phyloP scores from a whole-genome alignment of 2,113 vertebrate species.

The Puntigrus tetrazona region DNA sequence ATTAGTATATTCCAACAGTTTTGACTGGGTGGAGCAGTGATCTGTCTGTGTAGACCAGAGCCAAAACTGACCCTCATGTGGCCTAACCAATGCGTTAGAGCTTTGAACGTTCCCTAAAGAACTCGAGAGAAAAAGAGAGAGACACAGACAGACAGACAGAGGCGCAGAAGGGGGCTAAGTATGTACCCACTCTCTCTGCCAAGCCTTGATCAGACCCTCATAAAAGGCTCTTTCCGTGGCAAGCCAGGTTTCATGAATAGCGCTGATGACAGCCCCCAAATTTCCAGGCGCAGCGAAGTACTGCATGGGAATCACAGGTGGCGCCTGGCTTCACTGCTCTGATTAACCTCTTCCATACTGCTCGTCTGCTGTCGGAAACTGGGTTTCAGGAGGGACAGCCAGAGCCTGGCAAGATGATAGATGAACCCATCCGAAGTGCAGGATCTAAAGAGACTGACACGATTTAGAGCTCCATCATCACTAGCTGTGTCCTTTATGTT shows the following conservation, averaged over 20 bases:
- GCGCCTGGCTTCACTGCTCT: background rate
- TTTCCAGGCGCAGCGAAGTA: slow-evolving; percentile 11
- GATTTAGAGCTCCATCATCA: slow-evolving; percentile 40
- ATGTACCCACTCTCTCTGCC: slow-evolving; percentile 31
- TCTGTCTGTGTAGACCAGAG: background rate
- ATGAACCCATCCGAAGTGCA: slow-evolving; percentile 29
- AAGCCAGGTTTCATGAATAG: slow-evolving; percentile 32
- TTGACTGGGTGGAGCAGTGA: background rate
- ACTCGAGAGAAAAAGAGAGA: background rate
- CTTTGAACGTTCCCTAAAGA: background rate
- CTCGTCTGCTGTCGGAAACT: background rate
- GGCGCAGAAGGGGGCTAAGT: slow-evolving; percentile 4
- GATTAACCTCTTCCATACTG: slow-evolving; percentile 36
- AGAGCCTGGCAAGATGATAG: slow-evolving; percentile 24
- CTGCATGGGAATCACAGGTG: slow-evolving; percentile 33
- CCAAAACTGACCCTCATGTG: background rate
- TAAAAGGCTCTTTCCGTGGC: slow-evolving; percentile 31
- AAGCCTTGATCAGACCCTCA: slow-evolving; percentile 43
- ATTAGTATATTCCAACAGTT: background rate
- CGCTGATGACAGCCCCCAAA: slow-evolving; percentile 18
- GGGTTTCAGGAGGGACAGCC: background rate
- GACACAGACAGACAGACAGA: slow-evolving; percentile 17
- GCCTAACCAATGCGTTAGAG: background rate
- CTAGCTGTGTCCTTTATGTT: slow-evolving; percentile 31
- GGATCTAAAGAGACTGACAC: slow-evolving; percentile 27